phyloP scores from a whole-genome alignment of 2,113 vertebrate genomes.

The Pagrus major region DNA sequence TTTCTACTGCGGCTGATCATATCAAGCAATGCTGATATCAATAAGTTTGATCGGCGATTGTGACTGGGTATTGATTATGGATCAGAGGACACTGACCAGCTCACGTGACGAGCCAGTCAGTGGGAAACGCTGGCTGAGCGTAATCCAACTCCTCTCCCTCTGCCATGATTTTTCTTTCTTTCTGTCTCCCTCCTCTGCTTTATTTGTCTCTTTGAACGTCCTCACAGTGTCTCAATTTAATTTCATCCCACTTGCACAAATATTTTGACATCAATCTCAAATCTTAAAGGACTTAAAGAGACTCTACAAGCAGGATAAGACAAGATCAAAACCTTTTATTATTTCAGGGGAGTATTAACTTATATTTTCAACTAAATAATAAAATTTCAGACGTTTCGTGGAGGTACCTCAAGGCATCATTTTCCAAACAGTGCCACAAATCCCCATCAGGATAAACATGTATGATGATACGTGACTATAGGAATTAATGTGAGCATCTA shows the following conservation, averaged over 20 bases:
- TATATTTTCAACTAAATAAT: background rate
- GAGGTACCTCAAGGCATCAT: background rate
- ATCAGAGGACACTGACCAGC: constrained; percentile 58
- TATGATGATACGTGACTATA: background rate
- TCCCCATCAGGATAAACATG: background rate
- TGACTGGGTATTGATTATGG: constrained; percentile 74
- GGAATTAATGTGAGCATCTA: background rate
- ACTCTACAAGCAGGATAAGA: too few relatives aligned
- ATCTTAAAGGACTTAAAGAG: background rate
- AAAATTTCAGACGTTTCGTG: background rate
- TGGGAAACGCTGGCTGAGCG: constrained; percentile 46
- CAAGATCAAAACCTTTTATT: background rate
- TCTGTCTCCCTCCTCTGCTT: background rate
- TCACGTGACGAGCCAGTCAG: constrained; percentile 63
- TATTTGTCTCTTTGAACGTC: background rate
- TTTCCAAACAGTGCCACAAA: background rate
- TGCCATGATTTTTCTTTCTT: constrained; percentile 1
- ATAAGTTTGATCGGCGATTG: constrained; percentile 78
- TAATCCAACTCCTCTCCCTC: constrained; percentile 59
- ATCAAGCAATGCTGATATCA: constrained; percentile 50
- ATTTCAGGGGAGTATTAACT: background rate
- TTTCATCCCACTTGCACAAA: background rate
- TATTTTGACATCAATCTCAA: background rate
- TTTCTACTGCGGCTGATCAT: constrained; percentile 14
- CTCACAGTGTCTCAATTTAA: background rate